A percentile compares a stretch with the other conserved stretches of the same genome.
phyloP scores from a whole-genome alignment of 2,797 vertebrate genomes.

The Sebastes vulpes region DNA sequence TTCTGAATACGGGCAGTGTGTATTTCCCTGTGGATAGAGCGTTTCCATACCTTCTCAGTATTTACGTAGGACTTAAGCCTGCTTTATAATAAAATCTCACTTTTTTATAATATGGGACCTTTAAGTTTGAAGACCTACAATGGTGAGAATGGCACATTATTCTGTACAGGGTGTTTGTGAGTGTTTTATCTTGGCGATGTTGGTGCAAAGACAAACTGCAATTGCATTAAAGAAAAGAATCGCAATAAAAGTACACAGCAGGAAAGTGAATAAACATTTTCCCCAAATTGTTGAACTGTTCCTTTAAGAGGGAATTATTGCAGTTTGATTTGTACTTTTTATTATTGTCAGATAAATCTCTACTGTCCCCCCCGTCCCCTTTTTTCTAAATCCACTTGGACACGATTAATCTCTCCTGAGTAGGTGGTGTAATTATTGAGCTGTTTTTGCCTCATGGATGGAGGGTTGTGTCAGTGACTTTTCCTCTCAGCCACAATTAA shows the following conservation, averaged over 20 bases:
- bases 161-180: neutral
- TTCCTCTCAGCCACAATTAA: neutral
- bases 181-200: neutral
- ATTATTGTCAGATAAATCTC: neutral
- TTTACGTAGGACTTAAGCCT: too few relatives aligned
- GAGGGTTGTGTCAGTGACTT: neutral
- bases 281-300: neutral
- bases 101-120: too few relatives aligned
- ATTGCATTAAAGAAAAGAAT: too few relatives aligned
- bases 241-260: neutral
- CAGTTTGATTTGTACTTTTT: neutral
- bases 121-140: too few relatives aligned
- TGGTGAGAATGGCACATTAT: neutral
- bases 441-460: neutral
- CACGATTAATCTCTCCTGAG: neutral
- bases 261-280: neutral
- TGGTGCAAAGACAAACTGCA: neutral
- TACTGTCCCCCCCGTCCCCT: neutral
- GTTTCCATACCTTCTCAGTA: too few relatives aligned
- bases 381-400: neutral
- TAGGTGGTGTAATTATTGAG: neutral
- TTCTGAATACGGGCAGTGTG: too few relatives aligned
- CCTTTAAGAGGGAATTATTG: neutral
- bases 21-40: too few relatives aligned
- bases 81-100: too few relatives aligned